Evolutionary conservation across 2,888 invertebrate species (phyloP).

Genomic region (Halictus quadricinctus): DNA sequence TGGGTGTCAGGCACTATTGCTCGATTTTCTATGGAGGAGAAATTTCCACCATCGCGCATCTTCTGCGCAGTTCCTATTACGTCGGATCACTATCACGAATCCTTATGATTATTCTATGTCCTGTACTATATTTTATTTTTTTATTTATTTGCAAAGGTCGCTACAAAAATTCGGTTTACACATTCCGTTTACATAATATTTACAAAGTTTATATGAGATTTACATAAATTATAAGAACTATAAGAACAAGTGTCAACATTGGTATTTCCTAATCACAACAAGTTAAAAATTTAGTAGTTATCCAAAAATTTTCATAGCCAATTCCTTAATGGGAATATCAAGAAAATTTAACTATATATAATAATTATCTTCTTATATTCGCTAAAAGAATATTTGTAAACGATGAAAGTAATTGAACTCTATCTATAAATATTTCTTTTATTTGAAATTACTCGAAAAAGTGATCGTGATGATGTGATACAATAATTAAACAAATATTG

Average conservation of each 20-base stretch:
- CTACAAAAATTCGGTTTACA: not conserved
- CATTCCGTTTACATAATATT: not conserved
- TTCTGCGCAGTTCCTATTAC: not conserved
- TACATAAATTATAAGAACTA: not conserved
- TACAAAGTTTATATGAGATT: not conserved
- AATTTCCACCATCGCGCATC: not conserved
- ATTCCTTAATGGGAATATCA: not conserved
- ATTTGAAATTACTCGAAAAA: not conserved
- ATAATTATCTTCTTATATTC: not conserved
- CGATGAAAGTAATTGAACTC: not conserved
- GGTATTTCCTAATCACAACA: too few species aligned
- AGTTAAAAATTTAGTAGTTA: too few species aligned
- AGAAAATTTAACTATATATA: not conserved
- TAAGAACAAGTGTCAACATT: not conserved
- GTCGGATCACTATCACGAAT: not conserved
- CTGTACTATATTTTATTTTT: not conserved
- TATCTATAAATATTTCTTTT: not conserved
- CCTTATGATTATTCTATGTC: not conserved
- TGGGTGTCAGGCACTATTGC: not conserved
- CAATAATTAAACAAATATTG: not conserved
- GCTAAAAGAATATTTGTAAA: not conserved
- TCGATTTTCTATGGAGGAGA: not conserved
- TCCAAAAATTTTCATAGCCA: not conserved
- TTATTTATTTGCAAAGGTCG: not conserved
- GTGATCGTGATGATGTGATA: not conserved